Conservation (phyloP, 2,888 invertebrate genomes). For the Epirrhoe tristata region DNA sequence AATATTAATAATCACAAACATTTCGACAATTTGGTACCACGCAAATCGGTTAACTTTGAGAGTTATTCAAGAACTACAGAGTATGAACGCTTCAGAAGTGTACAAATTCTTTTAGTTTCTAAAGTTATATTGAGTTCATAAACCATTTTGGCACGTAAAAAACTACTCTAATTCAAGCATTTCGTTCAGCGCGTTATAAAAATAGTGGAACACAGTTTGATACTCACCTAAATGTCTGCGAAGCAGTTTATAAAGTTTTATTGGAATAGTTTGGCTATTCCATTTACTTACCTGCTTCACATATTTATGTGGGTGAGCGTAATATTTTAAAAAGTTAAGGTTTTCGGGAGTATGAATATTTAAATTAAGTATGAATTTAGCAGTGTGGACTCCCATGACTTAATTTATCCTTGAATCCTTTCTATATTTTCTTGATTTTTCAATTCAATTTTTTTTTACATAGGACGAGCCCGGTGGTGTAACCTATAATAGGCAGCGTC, state of each 20-base stretch:
- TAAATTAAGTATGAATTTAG: background rate
- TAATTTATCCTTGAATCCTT: too few relatives aligned
- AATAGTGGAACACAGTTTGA: conserved; percentile 33
- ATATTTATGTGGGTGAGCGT: conserved; percentile 31
- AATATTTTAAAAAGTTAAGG: background rate
- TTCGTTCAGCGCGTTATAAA: conserved; percentile 23
- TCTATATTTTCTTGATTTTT: too few relatives aligned
- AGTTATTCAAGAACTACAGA: too few relatives aligned
- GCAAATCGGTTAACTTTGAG: too few relatives aligned
- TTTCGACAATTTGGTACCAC: background rate
- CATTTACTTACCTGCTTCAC: conserved; percentile 44
- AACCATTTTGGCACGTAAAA: conserved; percentile 13
- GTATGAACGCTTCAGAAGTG: background rate
- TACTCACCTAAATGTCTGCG: conserved; percentile 49
- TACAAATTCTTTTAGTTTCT: background rate
- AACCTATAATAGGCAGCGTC: too few relatives aligned
- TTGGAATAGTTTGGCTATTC: conserved; percentile 68
- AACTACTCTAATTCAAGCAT: conserved; percentile 11
- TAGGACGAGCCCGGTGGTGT: too few relatives aligned
- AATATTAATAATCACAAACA: background rate
- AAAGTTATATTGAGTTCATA: background rate
- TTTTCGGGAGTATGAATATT: background rate
- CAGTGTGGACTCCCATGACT: too few relatives aligned
- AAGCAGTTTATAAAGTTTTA: conserved; percentile 69
- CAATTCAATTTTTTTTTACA: too few relatives aligned